Evolutionary conservation across 2,113 vertebrate species (phyloP), one percentile per base, ranked within the genome.

Genomic region (Callipepla squamata): DNA sequence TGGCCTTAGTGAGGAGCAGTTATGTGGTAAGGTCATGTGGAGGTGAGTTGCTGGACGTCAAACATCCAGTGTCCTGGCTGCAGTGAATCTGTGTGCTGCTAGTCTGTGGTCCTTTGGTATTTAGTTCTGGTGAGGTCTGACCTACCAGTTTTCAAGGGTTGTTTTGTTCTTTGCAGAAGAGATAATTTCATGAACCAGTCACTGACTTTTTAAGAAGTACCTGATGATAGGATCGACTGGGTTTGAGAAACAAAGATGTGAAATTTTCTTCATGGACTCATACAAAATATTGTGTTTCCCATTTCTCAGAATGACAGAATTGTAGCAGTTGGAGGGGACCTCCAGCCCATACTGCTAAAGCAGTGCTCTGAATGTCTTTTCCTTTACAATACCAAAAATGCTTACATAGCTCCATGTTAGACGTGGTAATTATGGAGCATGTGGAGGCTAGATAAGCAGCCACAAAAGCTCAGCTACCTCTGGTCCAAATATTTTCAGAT

Each of bases 21-120:
- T 53, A 8, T 32, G 3, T 0, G 3, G 42, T 1, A 5, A 47
- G 44, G 51, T 47, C 16, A 21, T 28, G 25, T 0, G 9, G 45
- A 81, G 70, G 44, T 15, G 66, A 68, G 40, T 32, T 50, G 47
- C 42, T 57, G 38, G 26, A 11, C 36, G 32, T n/a, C 21, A 51
- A 42, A 62, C 42, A 38, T n/a, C 23, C 11, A 47, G 13, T 9
- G 28, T 57, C 19, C 9, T 1, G 23, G n/a, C 68, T 47, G 40
- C 21, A 16, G n/a, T 6, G 23, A 18, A 1, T 53, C 3, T 19
- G 12, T 6, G 2, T 61, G 63, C 57, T 50, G 23, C 68, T 45
- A 4, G 8, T 4, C 16, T 42, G 55, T 38, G 10, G 32, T 18
- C 44, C 30, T 11, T 13, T 38, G 67, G 57, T 3, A 0, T 38